These are phyloP conservation scores for Platerodrilus igneus DNA, from an alignment of 2,888 invertebrate species.

Conservation along the genomic window DNA sequence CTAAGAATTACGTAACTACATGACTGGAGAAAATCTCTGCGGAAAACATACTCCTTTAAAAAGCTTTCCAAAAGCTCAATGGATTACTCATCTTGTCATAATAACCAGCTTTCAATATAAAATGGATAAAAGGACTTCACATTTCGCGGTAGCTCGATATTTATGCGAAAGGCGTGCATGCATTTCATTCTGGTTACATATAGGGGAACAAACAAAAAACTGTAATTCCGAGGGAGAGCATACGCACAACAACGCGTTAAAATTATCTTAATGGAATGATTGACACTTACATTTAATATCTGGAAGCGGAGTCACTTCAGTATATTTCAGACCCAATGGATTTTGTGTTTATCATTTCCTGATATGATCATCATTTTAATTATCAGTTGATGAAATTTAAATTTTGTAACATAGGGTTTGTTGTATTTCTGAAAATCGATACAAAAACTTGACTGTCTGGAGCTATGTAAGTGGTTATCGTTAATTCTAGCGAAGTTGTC, in stretches of 20 bases:
- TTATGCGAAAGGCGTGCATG: too few relatives aligned
- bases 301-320: slow-evolving; percentile 29
- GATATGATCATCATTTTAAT: slow-evolving; percentile 12
- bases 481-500: slow-evolving; percentile 30
- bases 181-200: too few relatives aligned
- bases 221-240: slow-evolving; percentile 20
- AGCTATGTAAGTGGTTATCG: slow-evolving; percentile 21
- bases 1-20: too few relatives aligned
- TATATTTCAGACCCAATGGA: slow-evolving; percentile 38
- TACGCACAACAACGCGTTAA: slow-evolving; percentile 33
- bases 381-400: not conserved
- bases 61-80: too few relatives aligned
- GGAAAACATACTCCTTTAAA: too few relatives aligned
- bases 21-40: too few relatives aligned
- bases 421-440: not conserved
- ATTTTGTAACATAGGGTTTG: not conserved
- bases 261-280: slow-evolving; percentile 46
- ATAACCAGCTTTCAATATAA: too few relatives aligned
- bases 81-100: too few relatives aligned
- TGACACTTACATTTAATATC: slow-evolving; percentile 42
- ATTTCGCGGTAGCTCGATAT: too few relatives aligned
- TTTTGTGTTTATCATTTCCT: slow-evolving; percentile 37
- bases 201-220: not conserved
- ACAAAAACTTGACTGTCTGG: not conserved
- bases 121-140: too few relatives aligned